phyloP scores from a whole-genome alignment of 2,797 vertebrate species.

The Apogon hyalosoma region DNA sequence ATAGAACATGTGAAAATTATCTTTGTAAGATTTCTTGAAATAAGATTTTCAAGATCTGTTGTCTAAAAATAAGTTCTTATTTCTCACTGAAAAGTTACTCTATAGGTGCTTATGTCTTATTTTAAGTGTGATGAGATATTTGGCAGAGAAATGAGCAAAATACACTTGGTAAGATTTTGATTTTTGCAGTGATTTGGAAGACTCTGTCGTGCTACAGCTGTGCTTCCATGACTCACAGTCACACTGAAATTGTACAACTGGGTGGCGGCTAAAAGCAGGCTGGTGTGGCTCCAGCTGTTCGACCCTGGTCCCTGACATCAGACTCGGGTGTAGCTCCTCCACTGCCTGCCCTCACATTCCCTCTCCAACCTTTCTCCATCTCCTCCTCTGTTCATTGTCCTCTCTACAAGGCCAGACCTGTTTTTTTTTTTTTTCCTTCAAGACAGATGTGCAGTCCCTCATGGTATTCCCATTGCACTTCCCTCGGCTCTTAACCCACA shows the following conservation, averaged over 20 bases:
- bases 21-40: too few species aligned
- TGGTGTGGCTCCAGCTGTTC: conserved; percentile 52
- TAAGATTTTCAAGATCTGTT: too few species aligned
- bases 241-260: conserved; percentile 5
- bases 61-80: too few species aligned
- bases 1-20: too few species aligned
- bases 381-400: conserved; percentile 58
- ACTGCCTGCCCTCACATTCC: conserved; percentile 4
- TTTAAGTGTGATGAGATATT: too few species aligned
- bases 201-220: conserved; percentile 4
- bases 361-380: conserved; percentile 22
- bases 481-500: not conserved
- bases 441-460: conserved; percentile 61
- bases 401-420: conserved; percentile 38
- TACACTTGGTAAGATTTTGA: too few species aligned
- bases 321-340: conserved; percentile 19
- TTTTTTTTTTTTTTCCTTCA: conserved; percentile 21
- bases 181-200: too few species aligned
- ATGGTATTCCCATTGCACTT: conserved; percentile 29
- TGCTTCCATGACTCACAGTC: not conserved
- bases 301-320: conserved; percentile 40
- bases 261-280: conserved; percentile 15
- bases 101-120: too few species aligned
- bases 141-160: too few species aligned
- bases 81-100: too few species aligned